Conservation (phyloP, 2,797 vertebrate genomes). For the Ispidina lecontei region DNA sequence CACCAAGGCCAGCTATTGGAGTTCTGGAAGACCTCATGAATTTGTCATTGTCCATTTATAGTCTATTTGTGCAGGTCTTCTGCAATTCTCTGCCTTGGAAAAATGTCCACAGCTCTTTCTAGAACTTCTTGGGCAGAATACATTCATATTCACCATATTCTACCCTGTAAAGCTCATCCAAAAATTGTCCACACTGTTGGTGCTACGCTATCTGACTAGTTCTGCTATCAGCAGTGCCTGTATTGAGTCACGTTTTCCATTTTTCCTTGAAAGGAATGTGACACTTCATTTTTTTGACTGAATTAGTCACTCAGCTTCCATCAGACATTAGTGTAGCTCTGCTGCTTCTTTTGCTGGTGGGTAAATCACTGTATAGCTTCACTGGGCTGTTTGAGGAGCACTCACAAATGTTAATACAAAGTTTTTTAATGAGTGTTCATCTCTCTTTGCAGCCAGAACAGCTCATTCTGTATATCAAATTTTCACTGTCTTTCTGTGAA, state of each 20-base stretch:
- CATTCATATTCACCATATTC: background rate
- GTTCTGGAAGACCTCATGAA: background rate
- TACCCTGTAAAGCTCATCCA: background rate
- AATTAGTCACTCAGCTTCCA: background rate
- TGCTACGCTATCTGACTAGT: background rate
- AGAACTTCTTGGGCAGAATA: background rate
- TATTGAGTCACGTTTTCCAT: background rate
- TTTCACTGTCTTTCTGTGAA: background rate
- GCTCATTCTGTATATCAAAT: background rate
- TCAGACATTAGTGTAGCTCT: background rate
- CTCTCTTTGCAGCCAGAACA: background rate
- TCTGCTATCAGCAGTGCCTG: background rate
- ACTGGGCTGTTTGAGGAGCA: background rate
- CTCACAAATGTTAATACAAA: background rate
- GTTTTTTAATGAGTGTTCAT: background rate
- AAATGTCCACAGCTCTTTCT: background rate
- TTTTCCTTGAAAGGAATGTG: background rate
- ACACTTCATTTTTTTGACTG: background rate
- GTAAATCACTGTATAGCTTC: background rate
- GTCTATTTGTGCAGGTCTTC: background rate
- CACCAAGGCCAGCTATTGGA: background rate
- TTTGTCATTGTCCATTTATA: background rate
- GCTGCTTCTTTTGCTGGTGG: background rate
- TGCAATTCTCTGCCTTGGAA: background rate
- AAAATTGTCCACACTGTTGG: background rate